phyloP scores from a whole-genome alignment of 1,140 invertebrate species.

The Anthonomus grandis region DNA sequence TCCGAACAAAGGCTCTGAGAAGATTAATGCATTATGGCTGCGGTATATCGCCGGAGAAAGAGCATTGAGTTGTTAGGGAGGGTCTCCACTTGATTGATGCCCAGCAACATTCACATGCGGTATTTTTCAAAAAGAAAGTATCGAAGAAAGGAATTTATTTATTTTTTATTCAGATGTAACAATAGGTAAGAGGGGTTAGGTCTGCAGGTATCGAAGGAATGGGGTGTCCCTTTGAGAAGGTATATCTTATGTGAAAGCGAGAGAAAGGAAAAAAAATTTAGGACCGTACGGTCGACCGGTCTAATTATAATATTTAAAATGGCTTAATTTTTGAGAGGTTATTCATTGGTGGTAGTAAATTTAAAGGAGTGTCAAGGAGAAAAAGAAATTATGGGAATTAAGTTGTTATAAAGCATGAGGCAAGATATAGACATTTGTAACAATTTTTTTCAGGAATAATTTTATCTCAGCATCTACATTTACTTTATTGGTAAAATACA shows the following conservation, averaged over 20 bases:
- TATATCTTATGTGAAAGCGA: conserved; percentile 1
- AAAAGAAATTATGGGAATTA: conserved; percentile 14
- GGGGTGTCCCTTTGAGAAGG: conserved; percentile 10
- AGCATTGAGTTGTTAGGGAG: conserved; percentile 29
- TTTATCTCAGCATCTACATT: too few relatives aligned
- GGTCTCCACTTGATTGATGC: conserved; percentile 20
- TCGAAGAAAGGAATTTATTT: conserved; percentile 13
- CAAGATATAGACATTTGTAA: too few relatives aligned
- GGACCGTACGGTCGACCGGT: conserved; percentile 4
- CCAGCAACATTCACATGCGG: conserved; percentile 20
- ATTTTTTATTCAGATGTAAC: conserved; percentile 10
- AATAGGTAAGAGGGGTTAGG: conserved; percentile 4
- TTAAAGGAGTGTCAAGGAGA: conserved; percentile 3
- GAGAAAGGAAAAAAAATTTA: conserved; percentile 8
- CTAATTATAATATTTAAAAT: conserved; percentile 22
- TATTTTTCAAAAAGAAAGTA: conserved; percentile 11
- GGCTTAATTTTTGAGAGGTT: conserved; percentile 15
- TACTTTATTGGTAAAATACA: too few relatives aligned
- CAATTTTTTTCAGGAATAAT: too few relatives aligned
- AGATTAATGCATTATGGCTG: conserved; percentile 28
- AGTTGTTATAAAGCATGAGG: too few relatives aligned
- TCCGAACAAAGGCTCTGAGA: conserved; percentile 15
- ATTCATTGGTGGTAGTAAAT: conserved; percentile 19
- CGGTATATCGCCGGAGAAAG: conserved; percentile 22
- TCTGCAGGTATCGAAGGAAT: not conserved